A percentile compares a stretch with the other conserved stretches of the same genome.
Evolutionary conservation across 2,113 vertebrate genomes (phyloP).

Genomic region (Anoura caudifer): DNA sequence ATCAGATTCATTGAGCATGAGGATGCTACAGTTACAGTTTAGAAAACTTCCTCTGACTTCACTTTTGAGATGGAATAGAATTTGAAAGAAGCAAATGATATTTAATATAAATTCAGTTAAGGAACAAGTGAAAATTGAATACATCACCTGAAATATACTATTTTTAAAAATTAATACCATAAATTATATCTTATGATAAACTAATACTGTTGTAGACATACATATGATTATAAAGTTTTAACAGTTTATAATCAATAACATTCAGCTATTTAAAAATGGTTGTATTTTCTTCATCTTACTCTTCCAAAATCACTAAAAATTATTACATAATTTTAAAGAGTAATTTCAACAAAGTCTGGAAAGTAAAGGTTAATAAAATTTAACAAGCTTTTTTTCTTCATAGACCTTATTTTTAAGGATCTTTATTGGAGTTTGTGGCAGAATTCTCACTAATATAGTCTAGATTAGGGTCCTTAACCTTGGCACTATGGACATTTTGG

Average conservation of each 20-base stretch:
- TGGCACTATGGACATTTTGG: background rate
- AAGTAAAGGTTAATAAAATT: background rate
- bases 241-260: background rate
- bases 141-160: background rate
- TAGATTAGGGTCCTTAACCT: background rate
- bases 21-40: background rate
- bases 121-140: background rate
- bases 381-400: background rate
- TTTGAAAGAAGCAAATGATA: background rate
- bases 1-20: background rate
- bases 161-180: background rate
- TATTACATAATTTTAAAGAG: background rate
- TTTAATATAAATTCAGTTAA: background rate
- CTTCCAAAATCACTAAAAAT: background rate
- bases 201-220: background rate
- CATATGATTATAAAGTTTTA: background rate
- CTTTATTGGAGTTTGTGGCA: background rate
- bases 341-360: background rate
- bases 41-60: background rate
- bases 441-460: background rate
- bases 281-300: background rate
- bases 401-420: background rate
- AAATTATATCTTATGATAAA: background rate
- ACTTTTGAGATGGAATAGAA: background rate
- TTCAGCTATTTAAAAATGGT: background rate